Base-by-base conservation (phyloP, 1,140 invertebrate genomes). In the Anastatus disparis region DNA sequence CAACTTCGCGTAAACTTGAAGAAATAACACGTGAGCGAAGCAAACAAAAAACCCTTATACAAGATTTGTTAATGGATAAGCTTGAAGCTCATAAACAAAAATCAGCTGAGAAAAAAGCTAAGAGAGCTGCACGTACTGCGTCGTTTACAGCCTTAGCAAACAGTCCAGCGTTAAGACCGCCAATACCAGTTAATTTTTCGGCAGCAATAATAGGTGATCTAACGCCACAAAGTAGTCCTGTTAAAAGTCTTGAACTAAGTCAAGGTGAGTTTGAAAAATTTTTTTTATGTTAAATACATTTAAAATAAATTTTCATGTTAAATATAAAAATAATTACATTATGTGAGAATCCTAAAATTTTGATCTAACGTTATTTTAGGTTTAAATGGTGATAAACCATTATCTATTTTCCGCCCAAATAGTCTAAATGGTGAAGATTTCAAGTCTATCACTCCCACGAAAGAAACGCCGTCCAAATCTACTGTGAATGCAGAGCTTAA, bases 41-140 rank as follows among this genome's bases (percentile, higher is more conserved):
- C 6, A 91, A 91, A 79, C 90, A 92, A 76, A 91, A 91, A 76
- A 89, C 89, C 80, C 79, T 93, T 3, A 90, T 93, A 70, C 91
- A 93, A 76, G 91, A 93, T 79, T 86, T 94, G 79, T 88, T 94
- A 27, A 92, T 94, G 89, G 92, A 92, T 59, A 93, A 93, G 78
- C 86, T 93, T 52, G 88, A 90, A 72, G 89, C 90, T 13, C 89
- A 91, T 72, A 91, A 91, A 70, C 90, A 90, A 73, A 87, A 87
- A 6, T 89, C 89, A 4, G 86, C 88, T 2, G 90, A 91, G 75
- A 90, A 88, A 74, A 90, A 82, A 72, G 84, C 80, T 20, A 87
- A 82, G 70, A 81, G 82, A 80, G 85, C 81, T 50, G 85, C 77
- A 7, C 84, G 82, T 59, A 80, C 76, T 6, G 82, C 78, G 2